phyloP scores from a whole-genome alignment of 2,888 invertebrate species.

The Buathra laborator region DNA sequence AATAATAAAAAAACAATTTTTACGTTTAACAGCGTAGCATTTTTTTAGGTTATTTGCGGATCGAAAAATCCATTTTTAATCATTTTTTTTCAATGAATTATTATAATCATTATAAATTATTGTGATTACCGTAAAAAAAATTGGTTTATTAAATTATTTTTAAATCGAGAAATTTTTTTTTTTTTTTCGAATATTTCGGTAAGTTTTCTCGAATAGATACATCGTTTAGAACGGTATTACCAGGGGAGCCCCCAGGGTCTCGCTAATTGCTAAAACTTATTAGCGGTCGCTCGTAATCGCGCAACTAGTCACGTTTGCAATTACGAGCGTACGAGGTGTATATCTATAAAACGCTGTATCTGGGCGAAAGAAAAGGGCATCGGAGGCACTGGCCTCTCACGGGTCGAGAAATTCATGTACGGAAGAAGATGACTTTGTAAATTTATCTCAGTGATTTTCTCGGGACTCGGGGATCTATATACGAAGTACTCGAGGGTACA shows the following conservation, averaged over 20 bases:
- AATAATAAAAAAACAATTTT: no score
- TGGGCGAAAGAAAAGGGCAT: conserved; percentile 13
- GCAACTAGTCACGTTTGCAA: conserved; percentile 62
- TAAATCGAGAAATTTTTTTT: no score
- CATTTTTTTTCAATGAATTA: no score
- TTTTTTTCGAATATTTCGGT: neutral
- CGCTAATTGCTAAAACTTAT: conserved; percentile 65
- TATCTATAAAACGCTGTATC: neutral
- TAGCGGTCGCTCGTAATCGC: conserved; percentile 55
- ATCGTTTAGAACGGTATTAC: conserved; percentile 37
- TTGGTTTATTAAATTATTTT: no score
- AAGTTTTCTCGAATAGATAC: neutral
- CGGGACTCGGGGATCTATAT: conserved; percentile 21
- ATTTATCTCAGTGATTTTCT: conserved; percentile 46
- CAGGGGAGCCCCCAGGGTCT: conserved; percentile 22
- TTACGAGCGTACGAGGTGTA: conserved; percentile 41
- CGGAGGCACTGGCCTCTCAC: conserved; percentile 12
- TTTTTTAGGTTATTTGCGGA: no score
- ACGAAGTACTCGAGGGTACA: neutral
- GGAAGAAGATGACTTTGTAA: conserved; percentile 52
- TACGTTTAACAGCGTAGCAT: no score
- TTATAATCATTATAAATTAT: no score
- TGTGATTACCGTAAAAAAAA: no score
- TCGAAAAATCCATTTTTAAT: no score
- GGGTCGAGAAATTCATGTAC: conserved; percentile 23